These are phyloP conservation scores for Thamnophis sirtalis DNA, from an alignment of 2,113 vertebrate genomes.

Conservation along the genomic window DNA sequence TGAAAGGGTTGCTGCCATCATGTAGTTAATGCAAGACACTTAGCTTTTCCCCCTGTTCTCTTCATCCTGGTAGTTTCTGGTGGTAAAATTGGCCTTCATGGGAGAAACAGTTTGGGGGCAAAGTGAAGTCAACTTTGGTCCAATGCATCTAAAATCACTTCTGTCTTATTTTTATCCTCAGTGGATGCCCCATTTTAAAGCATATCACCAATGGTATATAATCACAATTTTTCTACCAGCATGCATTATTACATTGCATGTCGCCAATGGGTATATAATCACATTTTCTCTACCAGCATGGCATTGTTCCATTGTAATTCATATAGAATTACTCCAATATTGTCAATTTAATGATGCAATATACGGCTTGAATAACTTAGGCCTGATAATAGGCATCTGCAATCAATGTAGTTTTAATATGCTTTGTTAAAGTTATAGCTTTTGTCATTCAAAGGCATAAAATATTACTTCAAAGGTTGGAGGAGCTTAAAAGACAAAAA, in stretches of 20 bases:
- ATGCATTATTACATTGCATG: background rate
- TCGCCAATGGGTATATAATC: background rate
- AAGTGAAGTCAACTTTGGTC: background rate
- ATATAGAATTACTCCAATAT: background rate
- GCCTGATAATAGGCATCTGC: background rate
- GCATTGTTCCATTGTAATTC: background rate
- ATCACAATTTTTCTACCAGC: background rate
- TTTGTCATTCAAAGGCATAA: background rate
- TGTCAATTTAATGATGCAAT: background rate
- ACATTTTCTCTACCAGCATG: background rate
- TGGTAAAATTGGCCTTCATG: background rate
- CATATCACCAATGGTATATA: background rate
- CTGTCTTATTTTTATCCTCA: background rate
- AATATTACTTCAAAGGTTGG: background rate
- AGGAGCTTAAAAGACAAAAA: background rate
- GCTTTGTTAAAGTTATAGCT: background rate
- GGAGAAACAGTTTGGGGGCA: background rate
- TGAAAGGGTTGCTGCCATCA: background rate
- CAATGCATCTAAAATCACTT: background rate
- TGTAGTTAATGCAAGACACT: background rate
- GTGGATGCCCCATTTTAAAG: background rate
- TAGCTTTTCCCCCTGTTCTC: background rate
- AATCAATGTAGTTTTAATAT: background rate
- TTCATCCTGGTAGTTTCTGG: background rate
- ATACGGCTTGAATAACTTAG: background rate